Conservation (phyloP, 1,140 invertebrate species). For the Thrips palmi region DNA sequence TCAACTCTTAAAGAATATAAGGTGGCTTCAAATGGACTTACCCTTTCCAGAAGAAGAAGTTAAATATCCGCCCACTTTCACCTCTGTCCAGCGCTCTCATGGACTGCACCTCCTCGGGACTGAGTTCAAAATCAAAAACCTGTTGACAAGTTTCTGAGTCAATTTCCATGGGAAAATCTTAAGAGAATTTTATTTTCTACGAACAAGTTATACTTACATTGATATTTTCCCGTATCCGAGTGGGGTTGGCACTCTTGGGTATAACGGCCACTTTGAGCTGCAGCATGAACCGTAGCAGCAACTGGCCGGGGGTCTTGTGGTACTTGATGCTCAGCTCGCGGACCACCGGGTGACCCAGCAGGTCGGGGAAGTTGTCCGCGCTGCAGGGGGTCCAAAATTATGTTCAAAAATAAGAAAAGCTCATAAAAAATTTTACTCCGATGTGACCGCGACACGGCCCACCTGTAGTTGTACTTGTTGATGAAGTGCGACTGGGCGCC, state of each 20-base stretch:
- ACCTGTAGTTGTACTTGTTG: not conserved
- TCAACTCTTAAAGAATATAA: not conserved
- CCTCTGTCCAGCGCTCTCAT: slow-evolving; percentile 32
- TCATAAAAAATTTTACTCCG: not conserved
- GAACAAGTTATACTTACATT: slow-evolving; percentile 20
- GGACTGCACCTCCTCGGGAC: slow-evolving; percentile 27
- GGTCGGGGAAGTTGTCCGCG: slow-evolving; percentile 18
- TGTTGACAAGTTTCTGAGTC: no score
- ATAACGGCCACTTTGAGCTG: slow-evolving; percentile 35
- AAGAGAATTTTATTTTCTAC: no score
- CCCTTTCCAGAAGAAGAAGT: slow-evolving; percentile 36
- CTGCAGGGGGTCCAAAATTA: slow-evolving; percentile 1
- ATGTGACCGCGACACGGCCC: not conserved
- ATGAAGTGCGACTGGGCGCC: slow-evolving; percentile 21
- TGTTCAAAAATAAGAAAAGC: not conserved
- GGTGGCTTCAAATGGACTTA: slow-evolving; percentile 17
- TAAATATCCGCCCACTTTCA: slow-evolving; percentile 31
- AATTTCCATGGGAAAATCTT: no score
- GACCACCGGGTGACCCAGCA: slow-evolving; percentile 23
- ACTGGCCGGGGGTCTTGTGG: slow-evolving; percentile 36
- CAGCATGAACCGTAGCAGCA: slow-evolving; percentile 34
- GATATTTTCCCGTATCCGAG: slow-evolving; percentile 36
- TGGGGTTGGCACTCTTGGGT: slow-evolving; percentile 37
- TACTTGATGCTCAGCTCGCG: slow-evolving; percentile 28
- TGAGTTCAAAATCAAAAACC: slow-evolving; percentile 35